phyloP scores from a whole-genome alignment of 2,888 invertebrate species.

The Corbicula japonica region DNA sequence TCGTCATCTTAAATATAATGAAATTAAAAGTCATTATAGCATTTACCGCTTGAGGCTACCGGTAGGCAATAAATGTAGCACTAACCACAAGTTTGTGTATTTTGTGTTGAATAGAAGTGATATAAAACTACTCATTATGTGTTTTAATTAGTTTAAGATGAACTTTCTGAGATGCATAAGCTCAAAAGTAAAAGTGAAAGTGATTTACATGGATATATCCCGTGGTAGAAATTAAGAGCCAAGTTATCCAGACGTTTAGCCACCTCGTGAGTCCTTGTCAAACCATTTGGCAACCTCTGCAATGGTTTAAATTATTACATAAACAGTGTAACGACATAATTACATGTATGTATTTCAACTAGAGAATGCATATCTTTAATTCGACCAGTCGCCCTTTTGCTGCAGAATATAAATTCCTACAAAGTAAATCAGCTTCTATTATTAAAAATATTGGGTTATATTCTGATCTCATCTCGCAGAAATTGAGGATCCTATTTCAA shows the following conservation, averaged over 20 bases:
- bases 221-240: constrained; percentile 15
- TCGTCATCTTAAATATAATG: constrained; percentile 19
- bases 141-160: neutral
- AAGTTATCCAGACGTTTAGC: constrained; percentile 14
- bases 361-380: too few species aligned
- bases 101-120: neutral
- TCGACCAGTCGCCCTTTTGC: too few species aligned
- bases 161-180: neutral
- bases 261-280: constrained; percentile 26
- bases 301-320: too few species aligned
- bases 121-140: neutral
- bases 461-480: too few species aligned
- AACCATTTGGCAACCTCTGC: constrained; percentile 6
- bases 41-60: neutral
- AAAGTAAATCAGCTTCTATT: too few species aligned
- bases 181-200: neutral
- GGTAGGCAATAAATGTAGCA: neutral
- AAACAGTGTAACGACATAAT: too few species aligned
- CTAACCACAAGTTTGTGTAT: neutral
- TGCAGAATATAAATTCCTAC: too few species aligned
- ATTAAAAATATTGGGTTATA: too few species aligned
- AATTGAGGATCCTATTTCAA: too few species aligned
- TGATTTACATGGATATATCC: constrained; percentile 23
- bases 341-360: too few species aligned
- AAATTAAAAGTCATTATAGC: neutral